Percentiles rank a stretch among this genome's conserved stretches.
These are phyloP conservation scores for Drosophila lini DNA, from an alignment of 1,140 invertebrate species.

Conservation along the genomic window DNA sequence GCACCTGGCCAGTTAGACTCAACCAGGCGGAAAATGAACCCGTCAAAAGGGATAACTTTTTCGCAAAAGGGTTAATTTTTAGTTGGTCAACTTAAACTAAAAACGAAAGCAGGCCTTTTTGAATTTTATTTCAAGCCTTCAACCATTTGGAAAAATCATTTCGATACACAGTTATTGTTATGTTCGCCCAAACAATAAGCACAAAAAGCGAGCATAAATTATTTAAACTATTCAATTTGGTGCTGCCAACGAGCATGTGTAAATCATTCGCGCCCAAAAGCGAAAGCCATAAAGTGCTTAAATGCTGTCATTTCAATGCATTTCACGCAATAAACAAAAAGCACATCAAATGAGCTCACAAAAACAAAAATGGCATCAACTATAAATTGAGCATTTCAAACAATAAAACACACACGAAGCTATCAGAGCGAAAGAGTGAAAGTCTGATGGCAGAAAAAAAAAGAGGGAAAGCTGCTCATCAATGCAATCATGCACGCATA, in stretches of 20 bases:
- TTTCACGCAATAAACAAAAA: slow-evolving; percentile 49
- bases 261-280: slow-evolving; percentile 36
- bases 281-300: slow-evolving; percentile 42
- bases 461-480: slow-evolving; percentile 54
- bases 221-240: slow-evolving; percentile 50
- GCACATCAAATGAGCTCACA: slow-evolving; percentile 24
- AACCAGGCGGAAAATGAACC: slow-evolving; percentile 32
- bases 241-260: slow-evolving; percentile 16
- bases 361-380: slow-evolving; percentile 44
- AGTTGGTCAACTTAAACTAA: background rate
- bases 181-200: slow-evolving; percentile 4
- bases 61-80: slow-evolving; percentile 1
- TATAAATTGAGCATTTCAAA: slow-evolving; percentile 62
- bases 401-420: slow-evolving; percentile 54
- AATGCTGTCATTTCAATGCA: slow-evolving; percentile 41
- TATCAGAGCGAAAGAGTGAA: slow-evolving; percentile 10
- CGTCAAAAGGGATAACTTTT: background rate
- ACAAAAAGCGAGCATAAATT: slow-evolving; percentile 51
- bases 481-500: slow-evolving; percentile 76
- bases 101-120: background rate
- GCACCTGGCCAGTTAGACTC: slow-evolving; percentile 27
- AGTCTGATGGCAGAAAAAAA: slow-evolving; percentile 10
- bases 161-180: slow-evolving; percentile 6
- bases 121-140: background rate
- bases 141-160: background rate